These are phyloP conservation scores for Lypha dubia DNA, from an alignment of 2,888 invertebrate species.

Conservation along the genomic window DNA sequence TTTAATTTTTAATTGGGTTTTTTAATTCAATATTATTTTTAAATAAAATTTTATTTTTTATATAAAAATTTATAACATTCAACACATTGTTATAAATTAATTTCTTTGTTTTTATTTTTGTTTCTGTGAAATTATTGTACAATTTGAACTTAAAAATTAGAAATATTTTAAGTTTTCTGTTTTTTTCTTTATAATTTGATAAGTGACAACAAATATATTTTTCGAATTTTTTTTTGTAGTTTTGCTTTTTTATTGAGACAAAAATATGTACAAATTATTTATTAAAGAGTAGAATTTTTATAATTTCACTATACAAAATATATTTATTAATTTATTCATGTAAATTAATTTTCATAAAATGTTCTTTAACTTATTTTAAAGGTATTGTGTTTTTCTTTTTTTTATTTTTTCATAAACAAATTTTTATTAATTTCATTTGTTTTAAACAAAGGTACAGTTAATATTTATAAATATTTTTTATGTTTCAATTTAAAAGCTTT, in stretches of 20 bases:
- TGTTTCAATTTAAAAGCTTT: slow-evolving; percentile 36
- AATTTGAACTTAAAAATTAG: slow-evolving; percentile 78
- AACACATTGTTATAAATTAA: slow-evolving; percentile 64
- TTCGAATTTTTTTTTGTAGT: not conserved
- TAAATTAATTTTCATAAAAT: slow-evolving; percentile 63
- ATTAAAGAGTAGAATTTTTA: slow-evolving; percentile 69
- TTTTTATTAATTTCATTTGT: slow-evolving; percentile 69
- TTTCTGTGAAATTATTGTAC: slow-evolving; percentile 78
- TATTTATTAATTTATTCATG: slow-evolving; percentile 53
- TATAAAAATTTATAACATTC: slow-evolving; percentile 72
- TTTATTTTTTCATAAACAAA: slow-evolving; percentile 48
- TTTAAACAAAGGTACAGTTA: slow-evolving; percentile 76
- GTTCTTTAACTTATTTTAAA: slow-evolving; percentile 48
- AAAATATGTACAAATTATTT: slow-evolving; percentile 73
- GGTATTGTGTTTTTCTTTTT: no score
- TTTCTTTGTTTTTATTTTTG: slow-evolving; percentile 37
- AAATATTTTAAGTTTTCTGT: slow-evolving; percentile 52
- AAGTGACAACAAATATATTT: slow-evolving; percentile 72
- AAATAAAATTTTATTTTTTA: slow-evolving; percentile 42
- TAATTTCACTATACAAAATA: slow-evolving; percentile 72
- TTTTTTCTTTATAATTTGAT: slow-evolving; percentile 48
- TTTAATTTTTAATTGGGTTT: not conserved
- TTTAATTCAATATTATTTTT: slow-evolving; percentile 60
- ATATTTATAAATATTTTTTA: slow-evolving; percentile 57
- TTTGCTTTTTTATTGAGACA: not conserved